Base-by-base conservation (phyloP, 2,797 vertebrate genomes). In the Hydrocynus forskahlii region DNA sequence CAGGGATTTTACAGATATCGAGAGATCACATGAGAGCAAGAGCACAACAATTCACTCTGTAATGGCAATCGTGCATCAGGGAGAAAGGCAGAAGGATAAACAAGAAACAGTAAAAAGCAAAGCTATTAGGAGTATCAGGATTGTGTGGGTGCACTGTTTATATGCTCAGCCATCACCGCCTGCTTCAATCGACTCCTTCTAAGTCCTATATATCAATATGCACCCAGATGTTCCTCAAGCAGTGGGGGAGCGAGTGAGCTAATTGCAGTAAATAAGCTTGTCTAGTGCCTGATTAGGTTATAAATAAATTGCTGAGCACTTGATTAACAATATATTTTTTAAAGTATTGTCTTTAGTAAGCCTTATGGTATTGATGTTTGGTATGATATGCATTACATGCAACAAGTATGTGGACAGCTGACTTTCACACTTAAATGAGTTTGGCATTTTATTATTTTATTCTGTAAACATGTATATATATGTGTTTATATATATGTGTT, bases 161-260 rank as follows among this genome's bases (percentile, higher is more conserved):
- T 55, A 73, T 13, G 48, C 55, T n/a, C 57, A 74, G 76, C 29
- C 68, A 66, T 78, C 80, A 59, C 83, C 66, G 76, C 21, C 75
- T 82, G 70, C 50, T 73, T 84, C 77, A 72, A 25, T 19, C 43
- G 55, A 76, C 79, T 75, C 75, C 80, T 86, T 86, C 83, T 88
- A 80, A 73, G 45, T 73, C 35, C 78, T 43, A 52, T 69, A 81
- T 76, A 78, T 86, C 83, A 87, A 80, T 80, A 55, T 35, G 35
- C 35, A n/a, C 54, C 52, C 76, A 76, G 80, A 84, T 83, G 80
- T 78, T 81, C 38, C 52, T 57, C 25, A 35, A 29, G 4, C 50
- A 43, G 67, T n/a, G 68, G 25, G 16, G 45, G 55, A 5, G 10
- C 55, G 75, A n/a, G 48, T 38, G 77, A 40, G 17, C 1, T 21